A percentile compares a stretch with the other conserved stretches of the same genome.
Evolutionary conservation across 2,113 vertebrate genomes (phyloP).

Genomic region (Glaucomys volans): DNA sequence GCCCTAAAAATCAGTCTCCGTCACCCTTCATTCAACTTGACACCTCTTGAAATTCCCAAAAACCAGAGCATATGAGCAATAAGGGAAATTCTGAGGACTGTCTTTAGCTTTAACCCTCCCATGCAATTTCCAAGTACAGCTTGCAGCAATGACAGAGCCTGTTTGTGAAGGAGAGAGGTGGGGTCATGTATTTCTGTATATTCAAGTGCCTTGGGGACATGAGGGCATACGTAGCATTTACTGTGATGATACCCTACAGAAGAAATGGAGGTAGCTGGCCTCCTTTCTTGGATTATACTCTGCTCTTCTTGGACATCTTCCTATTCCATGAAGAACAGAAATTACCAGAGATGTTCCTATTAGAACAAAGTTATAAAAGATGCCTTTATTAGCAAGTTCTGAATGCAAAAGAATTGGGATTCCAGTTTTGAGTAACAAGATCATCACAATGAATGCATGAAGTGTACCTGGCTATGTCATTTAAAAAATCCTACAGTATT

Average conservation of each 20-base stretch:
- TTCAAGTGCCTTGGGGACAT: too few species aligned
- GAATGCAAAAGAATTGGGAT: background rate
- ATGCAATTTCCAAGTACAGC: background rate
- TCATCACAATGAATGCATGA: background rate
- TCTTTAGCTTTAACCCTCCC: background rate
- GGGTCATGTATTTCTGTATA: background rate
- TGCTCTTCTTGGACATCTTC: background rate
- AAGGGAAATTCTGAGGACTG: background rate
- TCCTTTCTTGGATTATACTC: background rate
- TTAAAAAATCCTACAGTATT: background rate
- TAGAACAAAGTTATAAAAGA: background rate
- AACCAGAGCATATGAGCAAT: background rate
- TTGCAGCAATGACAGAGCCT: background rate
- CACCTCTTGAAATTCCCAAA: background rate
- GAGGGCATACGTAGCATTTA: background rate
- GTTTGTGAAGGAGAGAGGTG: background rate
- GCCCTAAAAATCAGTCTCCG: background rate
- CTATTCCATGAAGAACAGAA: background rate
- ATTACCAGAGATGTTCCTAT: rapidly evolving
- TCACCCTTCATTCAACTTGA: background rate
- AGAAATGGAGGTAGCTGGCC: background rate
- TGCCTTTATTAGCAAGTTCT: background rate
- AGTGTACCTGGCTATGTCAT: background rate
- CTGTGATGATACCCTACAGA: rapidly evolving
- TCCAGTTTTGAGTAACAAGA: background rate